These are phyloP conservation scores for Dynastes hyllus DNA, from an alignment of 2,888 invertebrate genomes.

Conservation along the genomic window DNA sequence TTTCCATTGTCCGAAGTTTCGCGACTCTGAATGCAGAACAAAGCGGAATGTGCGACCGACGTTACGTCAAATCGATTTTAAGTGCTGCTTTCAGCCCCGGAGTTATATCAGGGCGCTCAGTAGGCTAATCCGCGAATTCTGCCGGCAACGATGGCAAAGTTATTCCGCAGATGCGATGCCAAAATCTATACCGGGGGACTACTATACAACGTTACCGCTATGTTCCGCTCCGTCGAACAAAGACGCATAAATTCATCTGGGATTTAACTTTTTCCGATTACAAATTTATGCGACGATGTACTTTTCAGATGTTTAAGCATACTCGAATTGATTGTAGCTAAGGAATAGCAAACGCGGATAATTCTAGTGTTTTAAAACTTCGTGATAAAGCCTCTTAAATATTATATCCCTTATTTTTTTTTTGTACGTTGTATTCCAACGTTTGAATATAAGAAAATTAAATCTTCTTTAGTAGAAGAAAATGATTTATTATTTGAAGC, in stretches of 20 bases:
- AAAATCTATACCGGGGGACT: conserved; percentile 13
- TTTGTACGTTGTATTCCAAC: too few species aligned
- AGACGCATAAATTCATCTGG: conserved; percentile 10
- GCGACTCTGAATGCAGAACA: background rate
- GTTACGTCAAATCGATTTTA: conserved; percentile 41
- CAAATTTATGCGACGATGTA: conserved; percentile 2
- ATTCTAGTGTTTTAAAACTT: too few species aligned
- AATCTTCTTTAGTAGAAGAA: too few species aligned
- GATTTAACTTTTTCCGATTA: conserved; percentile 26
- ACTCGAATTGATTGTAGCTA: too few species aligned
- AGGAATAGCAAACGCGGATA: too few species aligned
- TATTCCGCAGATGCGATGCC: conserved; percentile 36
- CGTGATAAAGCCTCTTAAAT: too few species aligned
- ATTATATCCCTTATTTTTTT: too few species aligned
- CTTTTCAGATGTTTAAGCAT: background rate
- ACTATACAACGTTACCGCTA: too few species aligned
- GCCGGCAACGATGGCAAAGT: background rate
- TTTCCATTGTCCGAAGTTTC: conserved; percentile 1
- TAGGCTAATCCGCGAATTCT: conserved; percentile 34
- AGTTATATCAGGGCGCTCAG: conserved; percentile 26
- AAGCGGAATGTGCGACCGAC: conserved; percentile 9
- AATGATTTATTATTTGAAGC: too few species aligned
- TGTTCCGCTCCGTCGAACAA: conserved; percentile 11
- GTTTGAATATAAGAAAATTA: too few species aligned
- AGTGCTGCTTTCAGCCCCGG: conserved; percentile 22